Evolutionary conservation across 2,797 vertebrate species (phyloP).

Genomic region (Podarcis lilfordi): DNA sequence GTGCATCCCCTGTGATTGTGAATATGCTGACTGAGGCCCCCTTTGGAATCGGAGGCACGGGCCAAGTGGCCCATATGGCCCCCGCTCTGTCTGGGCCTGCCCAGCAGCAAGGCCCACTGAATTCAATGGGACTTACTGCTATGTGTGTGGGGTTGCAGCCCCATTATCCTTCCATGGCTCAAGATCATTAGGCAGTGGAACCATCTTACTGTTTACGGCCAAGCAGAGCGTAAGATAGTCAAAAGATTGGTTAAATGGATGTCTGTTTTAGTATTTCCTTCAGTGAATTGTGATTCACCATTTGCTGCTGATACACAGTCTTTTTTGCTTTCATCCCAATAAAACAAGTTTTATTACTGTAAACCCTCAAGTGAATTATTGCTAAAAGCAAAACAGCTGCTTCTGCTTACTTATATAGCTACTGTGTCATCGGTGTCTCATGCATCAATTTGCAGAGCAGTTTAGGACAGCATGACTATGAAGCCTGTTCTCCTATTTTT

Average conservation of each 20-base stretch:
- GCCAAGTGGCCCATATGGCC: too few relatives aligned
- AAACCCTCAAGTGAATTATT: conserved; percentile 11
- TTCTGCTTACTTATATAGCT: conserved; percentile 15
- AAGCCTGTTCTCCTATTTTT: background rate
- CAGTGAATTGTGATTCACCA: background rate
- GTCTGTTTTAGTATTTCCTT: background rate
- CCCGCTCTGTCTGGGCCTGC: too few relatives aligned
- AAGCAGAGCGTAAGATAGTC: background rate
- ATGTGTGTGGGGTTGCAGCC: too few relatives aligned
- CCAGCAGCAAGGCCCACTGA: background rate
- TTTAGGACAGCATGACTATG: conserved; percentile 10
- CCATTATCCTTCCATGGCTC: background rate
- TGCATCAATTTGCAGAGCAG: background rate
- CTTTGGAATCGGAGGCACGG: too few relatives aligned
- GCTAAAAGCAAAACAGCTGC: conserved; percentile 8
- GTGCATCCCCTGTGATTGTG: too few relatives aligned
- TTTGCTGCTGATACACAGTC: background rate
- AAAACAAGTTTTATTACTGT: background rate
- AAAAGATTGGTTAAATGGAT: background rate
- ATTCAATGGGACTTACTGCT: background rate
- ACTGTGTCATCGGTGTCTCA: background rate
- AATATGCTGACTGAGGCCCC: too few relatives aligned
- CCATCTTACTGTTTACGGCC: background rate
- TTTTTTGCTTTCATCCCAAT: background rate
- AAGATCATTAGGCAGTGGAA: background rate